Percentiles rank a stretch among this genome's conserved stretches.
phyloP scores from a whole-genome alignment of 2,113 vertebrate genomes.

The Octodon degus region DNA sequence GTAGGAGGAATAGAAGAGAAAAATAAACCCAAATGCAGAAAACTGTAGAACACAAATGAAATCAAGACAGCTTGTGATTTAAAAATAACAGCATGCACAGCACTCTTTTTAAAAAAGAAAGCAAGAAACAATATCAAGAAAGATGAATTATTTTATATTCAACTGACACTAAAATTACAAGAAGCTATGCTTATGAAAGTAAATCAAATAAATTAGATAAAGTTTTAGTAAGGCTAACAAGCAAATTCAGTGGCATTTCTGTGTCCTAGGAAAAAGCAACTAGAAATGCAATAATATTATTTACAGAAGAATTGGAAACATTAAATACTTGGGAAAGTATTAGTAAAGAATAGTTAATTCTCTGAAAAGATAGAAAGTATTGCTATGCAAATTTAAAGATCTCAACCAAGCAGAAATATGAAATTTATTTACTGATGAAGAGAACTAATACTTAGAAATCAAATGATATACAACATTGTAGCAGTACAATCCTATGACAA shows the following conservation, averaged over 20 bases:
- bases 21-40: neutral
- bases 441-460: neutral
- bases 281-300: neutral
- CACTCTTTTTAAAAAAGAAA: too few relatives aligned
- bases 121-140: neutral
- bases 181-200: neutral
- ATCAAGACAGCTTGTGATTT: neutral
- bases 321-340: neutral
- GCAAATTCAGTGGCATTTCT: neutral
- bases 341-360: neutral
- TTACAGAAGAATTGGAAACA: neutral
- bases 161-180: neutral
- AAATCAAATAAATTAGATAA: neutral
- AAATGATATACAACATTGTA: too few relatives aligned
- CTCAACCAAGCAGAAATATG: neutral
- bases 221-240: neutral
- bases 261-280: neutral
- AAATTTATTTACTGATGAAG: neutral
- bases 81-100: neutral
- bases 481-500: too few relatives aligned
- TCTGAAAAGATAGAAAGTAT: neutral
- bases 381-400: neutral
- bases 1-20: neutral
- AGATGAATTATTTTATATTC: neutral
- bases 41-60: neutral